Percentiles rank a stretch among this genome's conserved stretches.
Evolutionary conservation across 2,888 invertebrate species (phyloP).

Genomic region (Anodontia alba): DNA sequence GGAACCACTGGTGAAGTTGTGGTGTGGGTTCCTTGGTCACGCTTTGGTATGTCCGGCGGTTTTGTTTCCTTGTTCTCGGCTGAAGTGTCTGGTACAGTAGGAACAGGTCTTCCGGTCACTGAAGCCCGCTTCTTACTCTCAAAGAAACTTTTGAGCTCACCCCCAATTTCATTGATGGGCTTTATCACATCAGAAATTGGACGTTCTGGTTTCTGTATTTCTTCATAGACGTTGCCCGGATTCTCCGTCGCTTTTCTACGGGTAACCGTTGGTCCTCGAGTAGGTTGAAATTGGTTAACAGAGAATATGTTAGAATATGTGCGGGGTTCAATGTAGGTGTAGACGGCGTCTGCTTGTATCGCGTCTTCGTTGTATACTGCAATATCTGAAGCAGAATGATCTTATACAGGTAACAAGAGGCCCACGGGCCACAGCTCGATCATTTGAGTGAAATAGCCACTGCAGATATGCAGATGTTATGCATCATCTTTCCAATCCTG

Average conservation of each 20-base stretch:
- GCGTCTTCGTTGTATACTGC: constrained; percentile 48
- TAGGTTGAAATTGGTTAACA: constrained; percentile 10
- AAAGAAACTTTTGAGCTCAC: neutral
- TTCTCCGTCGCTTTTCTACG: neutral
- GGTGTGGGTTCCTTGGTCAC: neutral
- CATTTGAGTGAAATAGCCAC: too few species aligned
- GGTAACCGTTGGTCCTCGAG: neutral
- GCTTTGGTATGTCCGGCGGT: neutral
- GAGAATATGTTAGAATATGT: constrained; percentile 29
- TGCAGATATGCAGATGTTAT: too few species aligned
- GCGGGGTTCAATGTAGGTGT: constrained; percentile 54
- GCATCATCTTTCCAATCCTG: too few species aligned
- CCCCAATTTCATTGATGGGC: neutral
- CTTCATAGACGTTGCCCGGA: neutral
- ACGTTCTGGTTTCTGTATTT: neutral
- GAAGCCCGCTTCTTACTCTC: neutral
- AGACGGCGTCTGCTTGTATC: constrained; percentile 37
- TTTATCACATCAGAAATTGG: neutral
- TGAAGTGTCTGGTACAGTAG: neutral
- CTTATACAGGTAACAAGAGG: too few species aligned
- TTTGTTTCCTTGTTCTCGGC: neutral
- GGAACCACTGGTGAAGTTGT: neutral
- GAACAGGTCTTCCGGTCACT: neutral
- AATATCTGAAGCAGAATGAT: constrained; percentile 46
- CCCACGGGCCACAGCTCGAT: too few species aligned